Base-by-base conservation (phyloP, 2,888 invertebrate species). In the Prosopocoilus inquinatus region DNA sequence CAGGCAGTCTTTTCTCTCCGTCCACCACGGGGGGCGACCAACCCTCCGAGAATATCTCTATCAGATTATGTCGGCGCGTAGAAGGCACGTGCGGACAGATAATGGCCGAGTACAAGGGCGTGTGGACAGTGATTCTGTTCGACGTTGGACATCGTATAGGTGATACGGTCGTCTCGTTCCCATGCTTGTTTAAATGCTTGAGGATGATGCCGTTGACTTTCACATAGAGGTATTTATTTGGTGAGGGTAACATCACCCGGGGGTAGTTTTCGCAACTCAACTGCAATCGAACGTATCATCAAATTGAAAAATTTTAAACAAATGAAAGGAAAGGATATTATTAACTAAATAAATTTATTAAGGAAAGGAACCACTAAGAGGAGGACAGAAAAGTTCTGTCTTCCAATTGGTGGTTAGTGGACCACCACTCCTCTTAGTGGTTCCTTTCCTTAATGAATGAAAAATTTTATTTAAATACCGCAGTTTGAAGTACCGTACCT, bases 11-110 rank as follows among this genome's bases (percentile, higher is more conserved):
- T 73, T 58, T 71, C 49, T 68, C 66, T 35, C 61, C 65, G 68
- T 79, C 72, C 57, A 72, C 68, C 49, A 73, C 75, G 61, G 76
- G 74, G 57, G 78, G 70, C 56, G 78, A 75, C 92, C 92, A 93
- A 34, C 92, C 93, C 66, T 91, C 88, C 45, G 91, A 92, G 74
- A 92, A 93, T 47, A 92, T 86, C 78, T 91, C 90, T 13, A 91
- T 90, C 61, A 85, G 78, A 59, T 86, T 84, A 54, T 85, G 82
- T 28, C 83, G 81, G 44, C 78, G 75, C 43, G 82, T 82, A 39
- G 77, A 72, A 1, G 78, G 74, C 43, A 78, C 78, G 57, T 81
- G 76, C 3, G 85, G 86, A 65, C 88, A 88, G 3, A 85, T 80
- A 11, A 83, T 75, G n/a, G 79, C 80, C 52, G 81, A 79, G 41